Evolutionary conservation across 1,140 invertebrate species (phyloP).

Genomic region (Megalonaias nervosa): DNA sequence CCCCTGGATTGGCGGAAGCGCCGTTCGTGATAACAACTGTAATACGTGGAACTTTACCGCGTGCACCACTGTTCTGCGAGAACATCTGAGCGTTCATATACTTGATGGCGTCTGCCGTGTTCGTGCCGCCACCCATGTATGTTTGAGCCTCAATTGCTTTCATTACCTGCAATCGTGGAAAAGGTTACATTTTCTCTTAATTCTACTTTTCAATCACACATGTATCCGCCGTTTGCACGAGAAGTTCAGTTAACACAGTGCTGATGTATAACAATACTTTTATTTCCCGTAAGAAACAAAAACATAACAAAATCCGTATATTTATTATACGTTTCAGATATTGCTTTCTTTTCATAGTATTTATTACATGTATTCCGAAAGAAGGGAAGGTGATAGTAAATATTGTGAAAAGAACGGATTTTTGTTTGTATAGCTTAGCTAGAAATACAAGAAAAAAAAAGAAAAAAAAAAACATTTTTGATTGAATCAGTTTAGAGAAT

Average conservation of each 20-base stretch:
- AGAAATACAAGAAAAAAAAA: no score
- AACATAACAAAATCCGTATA: no score
- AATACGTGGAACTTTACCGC: slow-evolving; percentile 56
- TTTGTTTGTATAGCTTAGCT: no score
- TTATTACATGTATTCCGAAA: no score
- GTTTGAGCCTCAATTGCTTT: slow-evolving; percentile 51
- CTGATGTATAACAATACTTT: neutral
- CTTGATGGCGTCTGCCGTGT: slow-evolving; percentile 55
- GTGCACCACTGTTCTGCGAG: slow-evolving; percentile 44
- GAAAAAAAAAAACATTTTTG: no score
- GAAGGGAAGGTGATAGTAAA: no score
- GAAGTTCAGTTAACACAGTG: neutral
- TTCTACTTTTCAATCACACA: slow-evolving; percentile 6
- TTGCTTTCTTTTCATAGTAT: no score
- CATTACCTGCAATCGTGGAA: slow-evolving; percentile 25
- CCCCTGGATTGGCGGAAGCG: slow-evolving; percentile 32
- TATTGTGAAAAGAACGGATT: no score
- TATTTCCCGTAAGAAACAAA: no score
- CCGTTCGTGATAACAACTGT: slow-evolving; percentile 53
- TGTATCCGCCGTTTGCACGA: neutral
- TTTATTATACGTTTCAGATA: no score
- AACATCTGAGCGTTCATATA: slow-evolving; percentile 51
- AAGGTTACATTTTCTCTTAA: neutral
- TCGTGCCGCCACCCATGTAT: slow-evolving; percentile 54
- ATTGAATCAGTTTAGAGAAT: no score